Percentiles rank a stretch among this genome's conserved stretches.
phyloP scores from a whole-genome alignment of 2,888 invertebrate genomes.

The Cryptus viduatorius region DNA sequence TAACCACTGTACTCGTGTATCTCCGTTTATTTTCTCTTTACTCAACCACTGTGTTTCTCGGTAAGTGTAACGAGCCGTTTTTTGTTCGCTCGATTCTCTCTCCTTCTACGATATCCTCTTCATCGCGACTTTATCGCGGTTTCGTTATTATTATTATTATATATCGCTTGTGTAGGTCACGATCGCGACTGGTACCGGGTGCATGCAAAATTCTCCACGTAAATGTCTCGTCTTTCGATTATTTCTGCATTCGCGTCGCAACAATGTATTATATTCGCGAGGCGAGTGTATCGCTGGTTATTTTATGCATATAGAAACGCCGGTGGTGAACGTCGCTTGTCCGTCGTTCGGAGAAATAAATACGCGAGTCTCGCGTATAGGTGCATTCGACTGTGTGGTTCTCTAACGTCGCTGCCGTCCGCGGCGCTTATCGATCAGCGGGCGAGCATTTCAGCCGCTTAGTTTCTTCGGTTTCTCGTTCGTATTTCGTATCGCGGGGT shows the following conservation, averaged over 20 bases:
- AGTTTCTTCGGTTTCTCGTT: constrained; percentile 43
- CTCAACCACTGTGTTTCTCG: neutral
- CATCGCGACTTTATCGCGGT: neutral
- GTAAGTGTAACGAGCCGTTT: neutral
- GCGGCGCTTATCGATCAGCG: constrained; percentile 64
- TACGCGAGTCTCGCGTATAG: constrained; percentile 22
- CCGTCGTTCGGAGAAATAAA: constrained; percentile 39
- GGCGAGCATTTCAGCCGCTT: constrained; percentile 48
- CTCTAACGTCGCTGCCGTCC: constrained; percentile 38
- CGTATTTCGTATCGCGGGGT: constrained; percentile 41
- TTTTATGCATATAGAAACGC: constrained; percentile 33
- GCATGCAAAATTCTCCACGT: neutral
- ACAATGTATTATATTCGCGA: neutral
- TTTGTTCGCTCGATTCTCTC: neutral
- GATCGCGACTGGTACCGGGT: constrained; percentile 11
- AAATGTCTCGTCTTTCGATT: neutral
- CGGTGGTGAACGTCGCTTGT: constrained; percentile 47
- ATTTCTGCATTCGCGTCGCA: constrained; percentile 31
- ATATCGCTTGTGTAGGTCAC: constrained; percentile 42
- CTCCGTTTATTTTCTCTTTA: neutral
- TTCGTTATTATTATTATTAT: constrained; percentile 18
- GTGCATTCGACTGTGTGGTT: constrained; percentile 12
- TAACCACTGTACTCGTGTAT: constrained; percentile 1
- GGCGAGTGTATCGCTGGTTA: constrained; percentile 25
- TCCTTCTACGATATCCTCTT: neutral